Evolutionary conservation across 2,797 vertebrate species (phyloP).

Genomic region (Sebastiscus tertius): DNA sequence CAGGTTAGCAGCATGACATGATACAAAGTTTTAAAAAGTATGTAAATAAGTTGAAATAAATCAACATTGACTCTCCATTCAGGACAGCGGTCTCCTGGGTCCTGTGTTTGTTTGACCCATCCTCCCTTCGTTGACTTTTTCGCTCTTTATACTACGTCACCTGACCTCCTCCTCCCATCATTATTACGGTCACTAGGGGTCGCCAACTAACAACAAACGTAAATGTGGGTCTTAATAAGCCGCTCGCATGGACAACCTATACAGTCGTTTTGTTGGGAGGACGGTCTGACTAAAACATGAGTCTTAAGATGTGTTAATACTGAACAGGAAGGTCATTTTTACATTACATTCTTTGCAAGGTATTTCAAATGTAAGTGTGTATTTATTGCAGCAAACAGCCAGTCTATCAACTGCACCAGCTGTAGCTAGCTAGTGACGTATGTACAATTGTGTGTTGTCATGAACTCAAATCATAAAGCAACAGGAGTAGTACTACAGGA

Average conservation of each 20-base stretch:
- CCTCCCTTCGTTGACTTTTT: too few species aligned
- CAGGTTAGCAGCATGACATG: neutral
- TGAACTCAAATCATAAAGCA: neutral
- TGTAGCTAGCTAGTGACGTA: neutral
- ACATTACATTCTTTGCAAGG: neutral
- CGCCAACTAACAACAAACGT: too few species aligned
- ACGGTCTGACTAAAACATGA: too few species aligned
- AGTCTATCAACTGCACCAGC: neutral
- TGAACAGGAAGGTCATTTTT: neutral
- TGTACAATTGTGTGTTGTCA: neutral
- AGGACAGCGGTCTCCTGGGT: neutral
- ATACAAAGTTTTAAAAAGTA: neutral
- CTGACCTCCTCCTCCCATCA: too few species aligned
- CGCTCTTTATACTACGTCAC: too few species aligned
- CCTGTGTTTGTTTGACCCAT: neutral
- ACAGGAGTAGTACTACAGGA: neutral
- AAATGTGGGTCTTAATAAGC: too few species aligned
- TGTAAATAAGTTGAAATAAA: neutral
- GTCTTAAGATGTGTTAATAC: neutral
- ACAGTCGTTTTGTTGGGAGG: too few species aligned
- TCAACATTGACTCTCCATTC: neutral
- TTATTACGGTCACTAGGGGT: rapidly evolving
- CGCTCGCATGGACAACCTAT: too few species aligned
- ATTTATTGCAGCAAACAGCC: neutral
- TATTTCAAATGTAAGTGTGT: neutral